Base-by-base conservation (phyloP, 1,140 invertebrate genomes). In the Caenorhabditis latens region DNA sequence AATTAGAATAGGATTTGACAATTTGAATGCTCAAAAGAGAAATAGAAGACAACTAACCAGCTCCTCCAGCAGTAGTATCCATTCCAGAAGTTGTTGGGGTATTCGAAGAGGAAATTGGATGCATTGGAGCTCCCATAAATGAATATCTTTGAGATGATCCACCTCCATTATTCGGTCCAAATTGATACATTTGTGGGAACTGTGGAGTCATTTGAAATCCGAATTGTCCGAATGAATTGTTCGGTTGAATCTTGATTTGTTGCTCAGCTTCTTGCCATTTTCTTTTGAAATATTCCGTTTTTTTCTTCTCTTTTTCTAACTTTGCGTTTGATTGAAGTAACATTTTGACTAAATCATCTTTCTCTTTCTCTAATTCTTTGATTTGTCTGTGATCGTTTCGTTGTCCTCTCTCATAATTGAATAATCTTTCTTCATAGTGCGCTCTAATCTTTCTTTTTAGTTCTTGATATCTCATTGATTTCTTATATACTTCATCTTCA, bases 371-470 rank as follows among this genome's bases (percentile, higher is more conserved):
- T 6, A 84, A n/a, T 58, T 58, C 53, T 48, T 63, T 84, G 16
- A 58, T 84, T 32, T 84, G 55, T 58, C 83, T 53, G n/a, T 63
- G 32, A 43, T 84, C 83, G 16, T 42, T 84, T 61, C 83, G 32
- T 32, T 84, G 83, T 3, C 32, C 16, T 61, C 83, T 84, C 53
- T 84, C 83, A 46, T 61, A 84, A 43, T 84, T 84, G 19, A 58
- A 84, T 24, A 61, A 43, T 61, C 83, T 57, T 55, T 84, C 83
- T 21, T 63, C 58, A 21, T 63, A 61, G 32, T 84, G 55, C 11
- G 83, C 53, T 84, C 53, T 13, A 6, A 61, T 84, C 42, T 63
- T 84, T n/a, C 55, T 43, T 24, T 61, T 63, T 8, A 58, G n/a
- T 21, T 58, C 83, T 24, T 63, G 55, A 84, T 84, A 84, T 21